Conservation (phyloP, 1,140 invertebrate genomes). For the Lerema accius region DNA sequence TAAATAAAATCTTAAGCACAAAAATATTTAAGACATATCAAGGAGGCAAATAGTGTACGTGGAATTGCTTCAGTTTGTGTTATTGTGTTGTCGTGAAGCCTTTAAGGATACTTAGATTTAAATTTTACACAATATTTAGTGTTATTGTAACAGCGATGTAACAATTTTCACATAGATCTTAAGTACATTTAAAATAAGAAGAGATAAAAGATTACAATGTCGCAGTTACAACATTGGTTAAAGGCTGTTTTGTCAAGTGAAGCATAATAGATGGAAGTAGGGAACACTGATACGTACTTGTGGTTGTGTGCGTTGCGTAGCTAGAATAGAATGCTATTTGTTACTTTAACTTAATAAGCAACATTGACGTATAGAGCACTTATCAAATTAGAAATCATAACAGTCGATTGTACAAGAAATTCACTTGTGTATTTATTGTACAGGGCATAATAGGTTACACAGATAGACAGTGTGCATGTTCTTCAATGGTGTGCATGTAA, state of each 20-base stretch:
- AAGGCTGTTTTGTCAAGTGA: conserved; percentile 15
- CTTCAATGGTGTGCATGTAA: too few relatives aligned
- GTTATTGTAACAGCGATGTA: conserved; percentile 8
- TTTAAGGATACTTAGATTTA: not conserved
- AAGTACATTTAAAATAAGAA: too few relatives aligned
- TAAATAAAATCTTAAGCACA: conserved; percentile 1
- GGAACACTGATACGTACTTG: not conserved
- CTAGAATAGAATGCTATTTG: conserved; percentile 4
- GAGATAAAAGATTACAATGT: not conserved
- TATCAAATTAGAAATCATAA: too few relatives aligned
- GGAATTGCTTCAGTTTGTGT: conserved; percentile 1
- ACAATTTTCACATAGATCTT: too few relatives aligned
- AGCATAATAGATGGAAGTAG: conserved; percentile 8
- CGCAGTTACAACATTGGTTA: conserved; percentile 18
- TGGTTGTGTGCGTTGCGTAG: conserved; percentile 14
- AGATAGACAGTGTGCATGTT: too few relatives aligned
- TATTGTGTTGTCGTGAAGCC: not conserved
- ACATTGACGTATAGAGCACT: too few relatives aligned
- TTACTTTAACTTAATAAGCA: not conserved
- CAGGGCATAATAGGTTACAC: too few relatives aligned
- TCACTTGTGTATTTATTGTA: too few relatives aligned
- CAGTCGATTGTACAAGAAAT: too few relatives aligned
- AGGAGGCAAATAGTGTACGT: conserved; percentile 3
- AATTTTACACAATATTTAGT: not conserved
- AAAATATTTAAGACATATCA: not conserved